These are phyloP conservation scores for Gulo gulo DNA, from an alignment of 2,113 vertebrate species.

Conservation along the genomic window DNA sequence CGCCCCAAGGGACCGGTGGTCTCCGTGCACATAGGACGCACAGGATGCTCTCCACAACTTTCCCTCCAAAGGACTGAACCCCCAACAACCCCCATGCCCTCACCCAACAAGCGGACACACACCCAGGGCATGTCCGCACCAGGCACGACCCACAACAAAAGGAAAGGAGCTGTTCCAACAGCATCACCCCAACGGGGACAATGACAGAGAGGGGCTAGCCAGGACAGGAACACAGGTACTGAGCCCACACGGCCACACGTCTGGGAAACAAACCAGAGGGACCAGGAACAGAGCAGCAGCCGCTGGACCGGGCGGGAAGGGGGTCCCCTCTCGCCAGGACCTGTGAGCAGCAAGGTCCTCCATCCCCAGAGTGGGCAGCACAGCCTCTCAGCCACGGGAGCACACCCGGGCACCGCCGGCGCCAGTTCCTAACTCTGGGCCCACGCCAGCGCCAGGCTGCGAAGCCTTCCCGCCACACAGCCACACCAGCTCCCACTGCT, in stretches of 20 bases:
- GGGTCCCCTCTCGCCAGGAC: too few relatives aligned
- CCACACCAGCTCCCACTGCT: too few relatives aligned
- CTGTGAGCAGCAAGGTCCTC: accelerated
- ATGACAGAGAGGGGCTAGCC: background rate
- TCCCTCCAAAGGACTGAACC: background rate
- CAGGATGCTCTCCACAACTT: background rate
- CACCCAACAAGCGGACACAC: too few relatives aligned
- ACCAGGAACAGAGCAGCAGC: background rate
- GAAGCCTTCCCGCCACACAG: too few relatives aligned
- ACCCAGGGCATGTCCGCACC: accelerated
- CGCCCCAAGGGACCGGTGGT: too few relatives aligned
- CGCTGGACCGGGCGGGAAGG: background rate
- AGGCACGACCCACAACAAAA: accelerated
- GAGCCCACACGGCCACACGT: accelerated
- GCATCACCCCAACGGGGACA: accelerated
- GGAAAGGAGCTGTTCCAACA: accelerated
- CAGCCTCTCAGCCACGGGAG: too few relatives aligned
- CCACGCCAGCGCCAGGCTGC: too few relatives aligned
- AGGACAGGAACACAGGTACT: accelerated
- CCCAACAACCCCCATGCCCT: background rate
- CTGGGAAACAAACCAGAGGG: background rate
- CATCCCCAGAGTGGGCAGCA: accelerated
- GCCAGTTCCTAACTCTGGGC: too few relatives aligned
- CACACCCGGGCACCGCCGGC: too few relatives aligned
- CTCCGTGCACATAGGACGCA: background rate